Evolutionary conservation across 2,888 invertebrate species (phyloP), one percentile per base, ranked within the genome.

Genomic region (Lomographa bimaculata): DNA sequence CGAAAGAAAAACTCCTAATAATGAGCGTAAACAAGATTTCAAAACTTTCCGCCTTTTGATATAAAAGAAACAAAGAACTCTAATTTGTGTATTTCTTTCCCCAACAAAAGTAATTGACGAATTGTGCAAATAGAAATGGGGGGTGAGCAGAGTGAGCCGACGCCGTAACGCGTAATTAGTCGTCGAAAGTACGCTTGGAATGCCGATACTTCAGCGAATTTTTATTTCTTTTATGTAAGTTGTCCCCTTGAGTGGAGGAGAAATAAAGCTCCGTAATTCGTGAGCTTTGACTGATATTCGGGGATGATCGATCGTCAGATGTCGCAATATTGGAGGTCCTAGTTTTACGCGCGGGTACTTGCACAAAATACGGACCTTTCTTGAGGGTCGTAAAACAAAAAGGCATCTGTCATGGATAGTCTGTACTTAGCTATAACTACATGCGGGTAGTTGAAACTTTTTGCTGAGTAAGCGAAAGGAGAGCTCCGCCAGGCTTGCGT

Each of bases 251-350:
- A 60, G 57, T 61, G 64, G 70, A 71, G 61, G 60, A 62, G 36
- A 16, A 68, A 72, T 71, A 70, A 74, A 71, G 27, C 41, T 67
- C 60, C 59, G 81, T 83, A 81, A 86, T 86, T 82, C 76, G 67
- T 71, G 74, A 65, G 57, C 71, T 71, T 73, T 65, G 75, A 79
- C 72, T 80, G 79, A 84, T 82, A 83, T 74, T 69, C 64, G 57
- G 73, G 71, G 75, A 75, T 71, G 74, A 79, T 72, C 74, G 68
- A 62, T 60, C 68, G 68, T 67, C 85, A 85, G 86, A 81, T 84
- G 86, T 77, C 62, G 72, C 68, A 79, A 78, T 82, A 84, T 85
- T 79, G 79, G 65, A 64, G 66, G 60, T 66, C 71, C 73, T 78
- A 79, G 78, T 78, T 84, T 85, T 84, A 85, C 79, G 77, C 64